Evolutionary conservation across 1,140 invertebrate genomes (phyloP), one percentile per base, ranked within the genome.

Genomic region (Atta colombica): DNA sequence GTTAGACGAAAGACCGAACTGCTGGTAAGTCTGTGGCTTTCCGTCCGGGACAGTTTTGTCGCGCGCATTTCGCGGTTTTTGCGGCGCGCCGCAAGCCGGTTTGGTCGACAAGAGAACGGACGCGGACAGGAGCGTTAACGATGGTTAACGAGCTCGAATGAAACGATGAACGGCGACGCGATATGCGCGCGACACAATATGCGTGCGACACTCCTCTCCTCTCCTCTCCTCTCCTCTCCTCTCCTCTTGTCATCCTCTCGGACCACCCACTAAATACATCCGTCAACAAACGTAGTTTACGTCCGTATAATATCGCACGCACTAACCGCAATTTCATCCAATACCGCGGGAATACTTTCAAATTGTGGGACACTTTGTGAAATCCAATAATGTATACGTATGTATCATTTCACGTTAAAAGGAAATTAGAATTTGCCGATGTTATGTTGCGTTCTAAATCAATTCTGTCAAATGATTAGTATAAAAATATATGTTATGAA

Each of bases 91-190:
- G 60, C 88, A 77, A 66, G 85, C 87, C 80, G 31, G 88, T 68
- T 71, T 58, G 7, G 87, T 21, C 63, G 87, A 78, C 87, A 69
- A 89, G 74, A 39, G 80, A 63, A 88, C 66, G 87, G 58, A 72
- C 87, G 55, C 66, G 88, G 63, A 72, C 87, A 49, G 77, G n/a
- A 77, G 81, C 66, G 88, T 74, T 89, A 89, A 89, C 88, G 74
- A 88, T 78, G 87, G 81, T 78, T 89, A 89, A 89, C 88, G 87
- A 89, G 68, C 87, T 18, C 45, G 87, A 78, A 89, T 89, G 88
- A 89, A 88, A 89, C 80, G 85, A 88, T 88, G 86, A 88, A 87
- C 85, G 55, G 61, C 77, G 66, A 66, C 51, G 45, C 61, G 45
- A 53, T 53, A 53, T 21, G 58, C 35, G 35, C 74, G 31, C 53